These are phyloP conservation scores for Morus bassanus DNA, from an alignment of 2,797 vertebrate genomes.

Conservation along the genomic window DNA sequence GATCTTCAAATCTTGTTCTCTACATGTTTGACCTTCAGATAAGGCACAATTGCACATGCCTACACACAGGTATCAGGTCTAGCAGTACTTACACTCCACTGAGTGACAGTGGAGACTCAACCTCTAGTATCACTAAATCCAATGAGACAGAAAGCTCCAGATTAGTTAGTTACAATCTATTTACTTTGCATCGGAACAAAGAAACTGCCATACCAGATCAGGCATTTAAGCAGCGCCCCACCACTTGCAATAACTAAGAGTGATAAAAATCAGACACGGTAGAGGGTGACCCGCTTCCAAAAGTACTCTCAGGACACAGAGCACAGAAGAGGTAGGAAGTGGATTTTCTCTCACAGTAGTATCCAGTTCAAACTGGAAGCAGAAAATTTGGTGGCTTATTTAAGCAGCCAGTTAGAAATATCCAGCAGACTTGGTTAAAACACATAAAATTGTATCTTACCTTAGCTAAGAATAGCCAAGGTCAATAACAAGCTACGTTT, in stretches of 20 bases:
- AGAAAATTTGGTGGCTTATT: neutral
- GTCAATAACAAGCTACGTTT: neutral
- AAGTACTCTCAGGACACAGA: neutral
- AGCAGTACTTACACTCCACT: neutral
- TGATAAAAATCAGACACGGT: slow-evolving; percentile 43
- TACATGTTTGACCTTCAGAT: neutral
- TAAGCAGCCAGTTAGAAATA: neutral
- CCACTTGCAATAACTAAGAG: slow-evolving; percentile 50
- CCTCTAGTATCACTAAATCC: slow-evolving; percentile 41
- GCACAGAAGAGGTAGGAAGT: neutral
- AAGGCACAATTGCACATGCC: neutral
- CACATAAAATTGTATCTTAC: neutral
- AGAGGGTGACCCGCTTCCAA: neutral
- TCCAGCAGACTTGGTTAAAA: neutral
- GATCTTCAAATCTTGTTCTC: neutral
- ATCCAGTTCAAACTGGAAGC: neutral
- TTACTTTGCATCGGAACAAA: slow-evolving; percentile 67
- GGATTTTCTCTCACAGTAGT: neutral
- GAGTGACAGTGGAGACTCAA: neutral
- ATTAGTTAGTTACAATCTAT: slow-evolving; percentile 66
- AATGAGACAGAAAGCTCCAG: slow-evolving; percentile 52
- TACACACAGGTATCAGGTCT: neutral
- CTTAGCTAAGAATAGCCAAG: neutral
- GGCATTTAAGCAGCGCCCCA: slow-evolving; percentile 46
- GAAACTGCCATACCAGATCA: slow-evolving; percentile 64